These are phyloP conservation scores for Temnopleurus reevesii DNA, from an alignment of 53 echinoderm and acorn worm genomes.

Conservation along the genomic window DNA sequence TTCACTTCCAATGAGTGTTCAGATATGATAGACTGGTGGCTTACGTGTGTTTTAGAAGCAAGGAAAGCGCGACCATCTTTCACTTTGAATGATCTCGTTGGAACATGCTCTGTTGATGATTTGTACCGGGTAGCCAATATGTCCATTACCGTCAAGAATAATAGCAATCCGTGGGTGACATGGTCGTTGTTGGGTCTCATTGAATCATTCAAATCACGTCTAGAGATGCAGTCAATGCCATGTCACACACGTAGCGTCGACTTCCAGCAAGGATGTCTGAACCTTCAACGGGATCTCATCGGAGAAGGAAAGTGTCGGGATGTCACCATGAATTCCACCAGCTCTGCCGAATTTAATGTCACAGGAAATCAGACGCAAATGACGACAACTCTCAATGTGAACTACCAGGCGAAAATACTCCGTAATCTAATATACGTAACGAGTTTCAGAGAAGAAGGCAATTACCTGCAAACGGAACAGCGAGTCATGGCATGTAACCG, in stretches of 20 bases:
- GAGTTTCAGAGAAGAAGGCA: neutral
- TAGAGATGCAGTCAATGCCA: conserved; percentile 35
- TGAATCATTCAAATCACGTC: neutral
- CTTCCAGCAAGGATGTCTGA: conserved; percentile 49
- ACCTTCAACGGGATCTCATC: conserved; percentile 42
- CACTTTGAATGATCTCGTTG: neutral
- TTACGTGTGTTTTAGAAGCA: neutral
- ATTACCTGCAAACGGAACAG: neutral
- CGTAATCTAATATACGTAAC: conserved; percentile 47
- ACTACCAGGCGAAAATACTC: conserved; percentile 43
- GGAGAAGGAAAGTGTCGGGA: conserved; percentile 51
- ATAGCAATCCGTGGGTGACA: conserved; percentile 15
- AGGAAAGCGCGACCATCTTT: neutral
- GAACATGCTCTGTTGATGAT: neutral
- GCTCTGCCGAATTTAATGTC: neutral
- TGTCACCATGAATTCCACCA: conserved; percentile 37
- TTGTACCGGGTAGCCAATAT: neutral
- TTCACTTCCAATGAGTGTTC: conserved; percentile 35
- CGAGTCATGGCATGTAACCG: conserved; percentile 55
- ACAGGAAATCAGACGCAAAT: neutral
- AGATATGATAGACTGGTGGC: conserved; percentile 52
- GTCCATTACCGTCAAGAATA: conserved; percentile 31
- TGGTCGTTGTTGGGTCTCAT: conserved; percentile 22
- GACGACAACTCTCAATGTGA: conserved; percentile 1
- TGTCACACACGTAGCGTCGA: conserved; percentile 19